phyloP scores from a whole-genome alignment of 2,888 invertebrate genomes.

The Eupeodes luniger region DNA sequence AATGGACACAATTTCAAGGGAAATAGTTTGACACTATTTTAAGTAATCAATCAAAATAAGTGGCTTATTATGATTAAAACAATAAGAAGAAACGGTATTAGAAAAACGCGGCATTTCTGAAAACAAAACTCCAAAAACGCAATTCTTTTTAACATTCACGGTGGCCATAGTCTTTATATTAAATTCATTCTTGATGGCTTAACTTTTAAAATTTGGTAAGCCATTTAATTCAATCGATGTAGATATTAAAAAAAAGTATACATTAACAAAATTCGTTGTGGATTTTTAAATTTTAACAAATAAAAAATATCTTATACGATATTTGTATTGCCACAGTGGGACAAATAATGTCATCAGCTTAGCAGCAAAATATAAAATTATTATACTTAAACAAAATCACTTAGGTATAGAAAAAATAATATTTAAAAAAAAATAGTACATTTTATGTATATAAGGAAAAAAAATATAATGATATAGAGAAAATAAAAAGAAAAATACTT shows the following conservation, averaged over 20 bases:
- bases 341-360: conserved; percentile 30
- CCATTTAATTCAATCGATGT: conserved; percentile 27
- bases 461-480: conserved; percentile 26
- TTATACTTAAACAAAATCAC: conserved; percentile 34
- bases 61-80: too few species aligned
- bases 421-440: conserved; percentile 53
- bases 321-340: conserved; percentile 57
- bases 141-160: too few species aligned
- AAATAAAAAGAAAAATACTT: conserved; percentile 49
- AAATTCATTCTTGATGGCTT: too few species aligned
- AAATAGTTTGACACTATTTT: too few species aligned
- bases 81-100: too few species aligned
- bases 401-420: conserved; percentile 16
- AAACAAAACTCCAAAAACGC: too few species aligned
- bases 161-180: too few species aligned
- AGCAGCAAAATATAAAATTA: conserved; percentile 3
- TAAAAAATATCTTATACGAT: conserved; percentile 16
- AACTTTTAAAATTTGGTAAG: neutral
- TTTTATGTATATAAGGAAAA: conserved; percentile 62
- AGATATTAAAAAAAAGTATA: conserved; percentile 23
- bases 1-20: too few species aligned
- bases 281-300: conserved; percentile 2
- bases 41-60: too few species aligned
- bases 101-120: too few species aligned
- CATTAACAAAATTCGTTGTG: conserved; percentile 30